These are phyloP conservation scores for Coregonus sp. DNA, from an alignment of 2,797 vertebrate species.

Conservation along the genomic window DNA sequence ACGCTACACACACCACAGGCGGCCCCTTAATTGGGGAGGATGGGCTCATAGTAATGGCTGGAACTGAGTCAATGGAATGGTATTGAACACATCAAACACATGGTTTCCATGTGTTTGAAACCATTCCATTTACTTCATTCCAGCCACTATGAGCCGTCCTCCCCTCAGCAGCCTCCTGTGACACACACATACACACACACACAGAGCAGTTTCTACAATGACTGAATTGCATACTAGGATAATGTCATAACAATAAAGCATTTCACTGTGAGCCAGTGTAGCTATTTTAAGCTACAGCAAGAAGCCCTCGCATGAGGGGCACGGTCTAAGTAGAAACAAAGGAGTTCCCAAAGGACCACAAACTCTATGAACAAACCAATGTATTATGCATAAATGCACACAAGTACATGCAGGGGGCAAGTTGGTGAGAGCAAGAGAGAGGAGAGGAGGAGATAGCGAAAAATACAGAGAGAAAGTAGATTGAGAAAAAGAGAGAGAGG, in stretches of 20 bases:
- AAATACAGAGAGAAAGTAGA: background rate
- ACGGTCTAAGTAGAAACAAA: background rate
- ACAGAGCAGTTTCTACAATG: background rate
- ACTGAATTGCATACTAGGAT: background rate
- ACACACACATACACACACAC: background rate
- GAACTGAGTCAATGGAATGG: no score
- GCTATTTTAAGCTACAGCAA: background rate
- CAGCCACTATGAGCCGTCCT: no score
- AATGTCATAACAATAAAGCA: background rate
- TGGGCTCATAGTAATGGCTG: no score
- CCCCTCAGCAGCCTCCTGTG: no score
- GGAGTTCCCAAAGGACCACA: background rate
- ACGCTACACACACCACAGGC: no score
- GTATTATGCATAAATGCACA: background rate
- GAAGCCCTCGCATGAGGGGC: background rate
- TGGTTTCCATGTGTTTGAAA: no score
- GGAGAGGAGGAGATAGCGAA: background rate
- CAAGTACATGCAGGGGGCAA: background rate
- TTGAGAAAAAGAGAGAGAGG: background rate
- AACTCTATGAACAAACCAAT: background rate
- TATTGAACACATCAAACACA: no score
- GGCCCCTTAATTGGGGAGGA: no score
- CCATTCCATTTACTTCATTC: no score
- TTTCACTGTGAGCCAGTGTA: background rate
- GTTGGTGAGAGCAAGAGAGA: background rate